Evolutionary conservation across 2,888 invertebrate genomes (phyloP).

Genomic region (Fragum sueziense): DNA sequence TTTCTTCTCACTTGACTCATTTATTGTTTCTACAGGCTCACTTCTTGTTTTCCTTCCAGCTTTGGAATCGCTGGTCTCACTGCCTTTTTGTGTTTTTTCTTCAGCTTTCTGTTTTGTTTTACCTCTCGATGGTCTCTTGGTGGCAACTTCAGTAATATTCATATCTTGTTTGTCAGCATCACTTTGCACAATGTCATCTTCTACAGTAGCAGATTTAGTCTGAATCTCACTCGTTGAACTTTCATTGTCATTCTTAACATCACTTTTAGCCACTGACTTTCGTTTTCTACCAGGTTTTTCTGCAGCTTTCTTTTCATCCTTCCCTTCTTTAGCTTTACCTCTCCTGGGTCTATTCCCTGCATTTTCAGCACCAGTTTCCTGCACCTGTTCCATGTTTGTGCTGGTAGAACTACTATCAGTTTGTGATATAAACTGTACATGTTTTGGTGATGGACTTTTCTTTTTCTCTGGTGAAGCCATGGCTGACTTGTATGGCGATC

Average conservation of each 20-base stretch:
- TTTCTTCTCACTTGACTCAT: not conserved
- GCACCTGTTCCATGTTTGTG: not conserved
- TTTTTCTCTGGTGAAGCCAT: conserved; percentile 62
- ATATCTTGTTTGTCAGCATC: not conserved
- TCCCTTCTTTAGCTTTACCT: too few species aligned
- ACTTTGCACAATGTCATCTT: not conserved
- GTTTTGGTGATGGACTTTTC: conserved; percentile 69
- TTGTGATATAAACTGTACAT: conserved; percentile 69
- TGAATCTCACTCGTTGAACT: not conserved
- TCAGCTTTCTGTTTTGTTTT: conserved; percentile 9
- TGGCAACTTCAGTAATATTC: not conserved
- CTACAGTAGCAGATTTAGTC: not conserved
- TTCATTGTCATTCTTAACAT: not conserved
- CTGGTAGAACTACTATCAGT: conserved; percentile 33
- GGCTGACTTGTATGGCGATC: conserved; percentile 68
- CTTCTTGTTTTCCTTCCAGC: not conserved
- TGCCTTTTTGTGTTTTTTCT: conserved; percentile 26
- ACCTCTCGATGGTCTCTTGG: conserved; percentile 7
- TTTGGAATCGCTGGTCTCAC: conserved; percentile 13
- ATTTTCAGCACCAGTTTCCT: not conserved
- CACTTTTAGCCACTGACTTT: not conserved
- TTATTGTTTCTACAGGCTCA: not conserved
- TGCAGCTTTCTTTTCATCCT: not conserved
- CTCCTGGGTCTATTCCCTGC: not conserved
- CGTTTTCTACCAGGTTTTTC: not conserved